phyloP scores from a whole-genome alignment of 2,797 vertebrate species.

The Hoplostethus atlanticus region DNA sequence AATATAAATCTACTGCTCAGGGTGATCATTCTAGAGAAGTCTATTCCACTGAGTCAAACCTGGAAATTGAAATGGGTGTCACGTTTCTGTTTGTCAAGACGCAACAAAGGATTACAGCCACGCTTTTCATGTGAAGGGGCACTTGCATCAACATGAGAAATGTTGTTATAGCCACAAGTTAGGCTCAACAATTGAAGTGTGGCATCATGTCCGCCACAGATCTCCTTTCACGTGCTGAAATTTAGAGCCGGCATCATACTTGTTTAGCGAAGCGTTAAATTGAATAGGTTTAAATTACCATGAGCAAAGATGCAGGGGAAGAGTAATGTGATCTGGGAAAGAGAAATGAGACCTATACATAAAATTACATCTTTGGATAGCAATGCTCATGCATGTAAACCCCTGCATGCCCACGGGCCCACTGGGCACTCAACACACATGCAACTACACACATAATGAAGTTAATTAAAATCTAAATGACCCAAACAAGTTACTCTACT shows the following conservation, averaged over 20 bases:
- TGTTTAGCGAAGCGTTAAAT: conserved; percentile 58
- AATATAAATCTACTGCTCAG: conserved; percentile 16
- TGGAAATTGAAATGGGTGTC: no score
- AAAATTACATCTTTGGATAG: conserved; percentile 14
- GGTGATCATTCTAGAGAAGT: neutral
- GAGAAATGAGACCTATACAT: conserved; percentile 28
- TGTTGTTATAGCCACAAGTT: neutral
- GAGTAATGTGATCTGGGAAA: conserved; percentile 33
- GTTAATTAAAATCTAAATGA: conserved; percentile 50
- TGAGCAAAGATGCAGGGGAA: conserved; percentile 41
- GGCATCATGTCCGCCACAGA: conserved; percentile 25
- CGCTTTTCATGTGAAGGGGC: neutral
- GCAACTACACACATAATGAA: conserved; percentile 23
- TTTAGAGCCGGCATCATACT: conserved; percentile 34
- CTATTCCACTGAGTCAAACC: no score
- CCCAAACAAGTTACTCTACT: conserved; percentile 19
- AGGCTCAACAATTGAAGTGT: conserved; percentile 14
- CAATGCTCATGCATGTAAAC: conserved; percentile 23
- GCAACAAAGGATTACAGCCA: neutral
- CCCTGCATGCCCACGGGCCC: neutral
- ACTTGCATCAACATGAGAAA: conserved; percentile 24
- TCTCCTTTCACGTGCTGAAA: conserved; percentile 42
- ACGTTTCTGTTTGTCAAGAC: neutral
- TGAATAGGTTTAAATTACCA: conserved; percentile 56
- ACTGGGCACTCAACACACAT: conserved; percentile 21